These are phyloP conservation scores for Cossypha polioptera DNA, from an alignment of 2,797 vertebrate genomes.

Conservation along the genomic window DNA sequence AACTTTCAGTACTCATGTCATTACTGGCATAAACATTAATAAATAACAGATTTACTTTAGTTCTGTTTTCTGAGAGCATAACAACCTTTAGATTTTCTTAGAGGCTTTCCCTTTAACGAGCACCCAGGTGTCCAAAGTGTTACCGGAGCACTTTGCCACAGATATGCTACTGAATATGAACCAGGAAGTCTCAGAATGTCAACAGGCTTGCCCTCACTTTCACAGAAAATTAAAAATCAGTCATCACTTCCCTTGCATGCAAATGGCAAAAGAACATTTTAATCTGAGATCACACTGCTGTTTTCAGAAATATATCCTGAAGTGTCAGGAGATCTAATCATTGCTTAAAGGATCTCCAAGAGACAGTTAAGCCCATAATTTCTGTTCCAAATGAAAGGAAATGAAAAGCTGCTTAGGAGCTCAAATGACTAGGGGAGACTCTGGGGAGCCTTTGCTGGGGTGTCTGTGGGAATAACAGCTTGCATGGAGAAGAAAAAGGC, in stretches of 20 bases:
- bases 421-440: not conserved
- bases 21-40: not conserved
- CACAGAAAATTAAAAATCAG: slow-evolving; percentile 37
- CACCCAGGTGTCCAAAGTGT: not conserved
- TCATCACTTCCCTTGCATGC: not conserved
- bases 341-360: not conserved
- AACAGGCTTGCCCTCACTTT: not conserved
- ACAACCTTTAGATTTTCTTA: not conserved
- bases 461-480: not conserved
- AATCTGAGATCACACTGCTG: not conserved
- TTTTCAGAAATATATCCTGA: not conserved
- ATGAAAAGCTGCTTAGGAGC: slow-evolving; percentile 20
- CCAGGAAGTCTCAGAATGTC: slow-evolving; percentile 26
- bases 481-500: not conserved
- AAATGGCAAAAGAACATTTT: not conserved
- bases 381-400: not conserved
- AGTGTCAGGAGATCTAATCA: slow-evolving; percentile 11
- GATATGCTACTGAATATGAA: not conserved
- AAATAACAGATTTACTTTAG: not conserved
- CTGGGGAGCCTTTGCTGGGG: not conserved
- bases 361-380: not conserved
- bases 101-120: not conserved
- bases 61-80: not conserved
- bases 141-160: not conserved
- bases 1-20: not conserved